A percentile compares a stretch with the other conserved stretches of the same genome.
Conservation (phyloP, 2,888 invertebrate genomes). For the Parnassius mnemosyne region DNA sequence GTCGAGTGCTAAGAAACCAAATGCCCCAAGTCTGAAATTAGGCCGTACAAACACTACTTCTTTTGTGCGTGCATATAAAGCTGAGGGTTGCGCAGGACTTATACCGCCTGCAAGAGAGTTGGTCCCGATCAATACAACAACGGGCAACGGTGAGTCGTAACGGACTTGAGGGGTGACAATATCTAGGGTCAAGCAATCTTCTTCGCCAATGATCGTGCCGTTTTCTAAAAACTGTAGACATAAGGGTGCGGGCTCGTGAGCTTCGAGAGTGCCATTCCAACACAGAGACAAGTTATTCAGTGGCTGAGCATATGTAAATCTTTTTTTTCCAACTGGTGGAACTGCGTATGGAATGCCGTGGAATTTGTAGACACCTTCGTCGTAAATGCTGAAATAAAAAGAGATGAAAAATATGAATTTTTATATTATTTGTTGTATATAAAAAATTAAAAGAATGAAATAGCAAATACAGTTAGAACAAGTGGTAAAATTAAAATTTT, state of each 20-base stretch:
- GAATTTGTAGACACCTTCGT: conserved; percentile 89
- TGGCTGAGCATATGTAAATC: conserved; percentile 86
- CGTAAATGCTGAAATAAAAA: conserved; percentile 76
- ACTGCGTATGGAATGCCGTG: conserved; percentile 90
- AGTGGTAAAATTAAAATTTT: too few relatives aligned
- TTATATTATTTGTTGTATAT: too few relatives aligned
- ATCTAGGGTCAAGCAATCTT: conserved; percentile 91
- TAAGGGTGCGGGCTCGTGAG: conserved; percentile 83
- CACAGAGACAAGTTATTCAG: conserved; percentile 85
- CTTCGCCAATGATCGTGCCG: conserved; percentile 84
- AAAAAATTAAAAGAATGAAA: too few relatives aligned
- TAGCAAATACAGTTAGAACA: too few relatives aligned
- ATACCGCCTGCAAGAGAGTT: conserved; percentile 89
- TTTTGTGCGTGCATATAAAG: conserved; percentile 86
- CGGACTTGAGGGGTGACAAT: conserved; percentile 90
- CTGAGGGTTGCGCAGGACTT: conserved; percentile 87
- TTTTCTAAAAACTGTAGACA: conserved; percentile 87
- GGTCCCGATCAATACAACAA: conserved; percentile 90
- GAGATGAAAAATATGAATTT: too few relatives aligned
- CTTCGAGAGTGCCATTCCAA: conserved; percentile 87
- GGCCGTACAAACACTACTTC: conserved; percentile 93
- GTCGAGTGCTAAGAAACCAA: conserved; percentile 90
- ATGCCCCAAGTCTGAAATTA: conserved; percentile 89
- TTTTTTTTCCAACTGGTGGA: conserved; percentile 84
- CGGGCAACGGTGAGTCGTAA: conserved; percentile 89